Percentiles rank a stretch among this genome's conserved stretches.
These are phyloP conservation scores for Australoheros facetus DNA, from an alignment of 2,797 vertebrate genomes.

Conservation along the genomic window DNA sequence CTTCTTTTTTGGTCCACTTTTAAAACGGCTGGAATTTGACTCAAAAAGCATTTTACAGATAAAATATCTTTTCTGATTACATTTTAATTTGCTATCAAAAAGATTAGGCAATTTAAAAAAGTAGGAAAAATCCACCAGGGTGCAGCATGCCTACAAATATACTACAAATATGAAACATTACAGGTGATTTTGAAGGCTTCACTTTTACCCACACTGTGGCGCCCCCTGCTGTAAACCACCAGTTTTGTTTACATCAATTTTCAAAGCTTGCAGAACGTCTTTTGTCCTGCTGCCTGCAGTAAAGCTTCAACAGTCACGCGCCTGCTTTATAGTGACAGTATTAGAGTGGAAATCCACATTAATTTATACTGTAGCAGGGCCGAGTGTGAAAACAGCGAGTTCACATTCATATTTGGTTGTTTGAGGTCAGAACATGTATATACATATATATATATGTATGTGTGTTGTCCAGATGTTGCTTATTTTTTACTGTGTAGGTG, in stretches of 20 bases:
- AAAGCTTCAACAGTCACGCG: slow-evolving; percentile 27
- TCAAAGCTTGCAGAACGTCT: background rate
- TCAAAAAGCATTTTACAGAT: slow-evolving; percentile 11
- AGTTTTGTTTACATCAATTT: background rate
- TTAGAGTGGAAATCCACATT: slow-evolving; percentile 55
- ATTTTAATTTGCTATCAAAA: background rate
- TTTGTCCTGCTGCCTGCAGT: background rate
- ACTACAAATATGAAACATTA: background rate
- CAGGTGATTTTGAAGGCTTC: background rate
- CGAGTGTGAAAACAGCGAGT: slow-evolving; percentile 41
- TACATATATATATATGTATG: slow-evolving; percentile 28
- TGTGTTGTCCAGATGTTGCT: slow-evolving; percentile 32
- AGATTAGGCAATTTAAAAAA: background rate
- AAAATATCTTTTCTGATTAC: background rate
- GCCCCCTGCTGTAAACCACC: background rate
- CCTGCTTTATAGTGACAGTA: slow-evolving; percentile 26
- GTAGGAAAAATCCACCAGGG: no score
- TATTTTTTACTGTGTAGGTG: slow-evolving; percentile 55
- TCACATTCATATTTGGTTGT: slow-evolving; percentile 27
- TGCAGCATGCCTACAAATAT: background rate
- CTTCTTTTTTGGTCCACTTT: background rate
- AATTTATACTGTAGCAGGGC: slow-evolving; percentile 65
- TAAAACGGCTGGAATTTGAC: background rate
- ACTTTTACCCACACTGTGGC: background rate
- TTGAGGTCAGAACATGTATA: slow-evolving; percentile 46